phyloP scores from a whole-genome alignment of 2,113 vertebrate genomes.

The Rhea americana region DNA sequence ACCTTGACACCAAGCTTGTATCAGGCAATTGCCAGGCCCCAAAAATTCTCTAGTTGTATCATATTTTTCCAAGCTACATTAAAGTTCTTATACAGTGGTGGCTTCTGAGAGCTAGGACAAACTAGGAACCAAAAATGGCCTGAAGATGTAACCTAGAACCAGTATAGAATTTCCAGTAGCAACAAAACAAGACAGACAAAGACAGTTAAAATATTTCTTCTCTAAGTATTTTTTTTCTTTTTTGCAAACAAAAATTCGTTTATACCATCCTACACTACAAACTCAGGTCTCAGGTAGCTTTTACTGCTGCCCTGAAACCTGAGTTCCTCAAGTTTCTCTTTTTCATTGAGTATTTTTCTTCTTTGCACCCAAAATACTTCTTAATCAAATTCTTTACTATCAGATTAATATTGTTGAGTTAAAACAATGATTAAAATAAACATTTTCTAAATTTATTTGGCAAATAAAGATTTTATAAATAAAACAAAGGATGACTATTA shows the following conservation, averaged over 20 bases:
- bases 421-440: not conserved
- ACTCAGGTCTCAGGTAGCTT: not conserved
- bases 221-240: not conserved
- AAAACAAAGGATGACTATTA: constrained; percentile 43
- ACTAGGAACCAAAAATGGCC: not conserved
- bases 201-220: not conserved
- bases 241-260: not conserved
- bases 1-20: not conserved
- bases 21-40: not conserved
- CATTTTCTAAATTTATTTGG: not conserved
- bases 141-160: not conserved
- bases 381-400: not conserved
- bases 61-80: not conserved
- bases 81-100: not conserved
- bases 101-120: not conserved
- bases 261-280: not conserved
- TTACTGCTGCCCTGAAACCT: not conserved
- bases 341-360: not conserved
- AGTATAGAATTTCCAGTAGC: no score
- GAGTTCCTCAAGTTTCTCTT: not conserved
- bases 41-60: not conserved
- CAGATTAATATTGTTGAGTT: not conserved
- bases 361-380: not conserved
- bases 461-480: accelerated
- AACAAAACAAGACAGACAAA: not conserved